Base-by-base conservation (phyloP, 2,797 vertebrate species). In the Hydrocynus forskahlii region DNA sequence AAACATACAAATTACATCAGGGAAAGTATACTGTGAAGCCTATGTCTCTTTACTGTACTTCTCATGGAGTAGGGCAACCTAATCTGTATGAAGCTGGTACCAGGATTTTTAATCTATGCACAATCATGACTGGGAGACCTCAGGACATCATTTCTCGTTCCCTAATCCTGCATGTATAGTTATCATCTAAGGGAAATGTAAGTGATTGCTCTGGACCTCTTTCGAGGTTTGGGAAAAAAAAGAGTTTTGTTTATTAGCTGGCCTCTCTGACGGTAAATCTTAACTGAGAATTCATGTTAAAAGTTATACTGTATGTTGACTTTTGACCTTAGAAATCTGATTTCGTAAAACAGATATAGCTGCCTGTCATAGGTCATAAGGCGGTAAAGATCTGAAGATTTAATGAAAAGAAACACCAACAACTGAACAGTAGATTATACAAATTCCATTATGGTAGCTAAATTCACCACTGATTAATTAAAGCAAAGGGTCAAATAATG, bases 31-130 rank as follows among this genome's bases (percentile, higher is more conserved):
- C 59, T 38, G 55, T 68, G 0, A 79, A 81, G 29, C 54, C 76
- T 38, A n/a, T 10, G 59, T 87, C 81, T 85, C 86, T 79, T 87
- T 81, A 83, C 8, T 67, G 77, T 57, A 19, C 6, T 54, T 81
- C 35, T 67, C n/a, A 40, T 66, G 64, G 48, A 78, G 55, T 78
- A 76, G 62, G 64, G 54, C 14, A 78, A 25, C 25, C 78, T 92
- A 91, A 94, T 94, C 93, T 91, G 81, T 88, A 73, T 75, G 25
- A 91, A 91, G 60, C 87, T 84, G 80, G 63, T 87, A 83, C 81
- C 85, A 84, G 89, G 88, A 89, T 92, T 91, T 88, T 86, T 93
- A 93, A 93, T 93, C 91, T 87, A 92, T 75, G 85, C 84, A 89
- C 85, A 79, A 79, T 71, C 85, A 64, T 73, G 76, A 63, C 70